Evolutionary conservation across 2,888 invertebrate genomes (phyloP).

Genomic region (Apamea anceps): DNA sequence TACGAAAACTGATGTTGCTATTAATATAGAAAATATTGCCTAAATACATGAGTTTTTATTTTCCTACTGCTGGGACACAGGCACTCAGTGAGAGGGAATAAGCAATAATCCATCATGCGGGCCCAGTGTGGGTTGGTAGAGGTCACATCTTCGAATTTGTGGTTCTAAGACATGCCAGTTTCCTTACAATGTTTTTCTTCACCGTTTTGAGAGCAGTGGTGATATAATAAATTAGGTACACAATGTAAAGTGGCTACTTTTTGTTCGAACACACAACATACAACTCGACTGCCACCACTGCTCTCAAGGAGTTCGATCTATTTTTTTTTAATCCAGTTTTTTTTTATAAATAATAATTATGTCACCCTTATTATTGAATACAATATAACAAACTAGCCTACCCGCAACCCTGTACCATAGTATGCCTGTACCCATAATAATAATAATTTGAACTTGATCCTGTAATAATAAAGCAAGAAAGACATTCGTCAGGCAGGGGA

Average conservation of each 20-base stretch:
- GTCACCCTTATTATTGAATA: background rate
- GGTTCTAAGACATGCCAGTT: too few species aligned
- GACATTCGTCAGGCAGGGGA: too few species aligned
- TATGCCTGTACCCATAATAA: background rate
- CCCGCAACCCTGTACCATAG: background rate
- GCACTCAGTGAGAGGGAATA: background rate
- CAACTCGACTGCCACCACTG: too few species aligned
- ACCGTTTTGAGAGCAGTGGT: too few species aligned
- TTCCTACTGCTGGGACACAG: background rate
- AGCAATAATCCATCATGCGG: too few species aligned
- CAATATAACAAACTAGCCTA: background rate
- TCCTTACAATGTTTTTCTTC: too few species aligned
- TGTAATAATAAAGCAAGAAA: background rate
- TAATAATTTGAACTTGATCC: background rate
- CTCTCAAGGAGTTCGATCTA: too few species aligned
- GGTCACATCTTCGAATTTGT: too few species aligned
- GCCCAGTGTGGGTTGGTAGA: background rate
- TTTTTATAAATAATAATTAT: background rate
- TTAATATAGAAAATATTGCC: constrained; percentile 84
- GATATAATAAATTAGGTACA: too few species aligned
- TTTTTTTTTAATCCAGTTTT: background rate
- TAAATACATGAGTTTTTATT: constrained; percentile 60
- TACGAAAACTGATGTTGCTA: constrained; percentile 85
- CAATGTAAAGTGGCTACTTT: too few species aligned
- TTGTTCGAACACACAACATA: too few species aligned